A percentile compares a stretch with the other conserved stretches of the same genome.
These are phyloP conservation scores for Mactromeris polynyma DNA, from an alignment of 2,888 invertebrate species.

Conservation along the genomic window DNA sequence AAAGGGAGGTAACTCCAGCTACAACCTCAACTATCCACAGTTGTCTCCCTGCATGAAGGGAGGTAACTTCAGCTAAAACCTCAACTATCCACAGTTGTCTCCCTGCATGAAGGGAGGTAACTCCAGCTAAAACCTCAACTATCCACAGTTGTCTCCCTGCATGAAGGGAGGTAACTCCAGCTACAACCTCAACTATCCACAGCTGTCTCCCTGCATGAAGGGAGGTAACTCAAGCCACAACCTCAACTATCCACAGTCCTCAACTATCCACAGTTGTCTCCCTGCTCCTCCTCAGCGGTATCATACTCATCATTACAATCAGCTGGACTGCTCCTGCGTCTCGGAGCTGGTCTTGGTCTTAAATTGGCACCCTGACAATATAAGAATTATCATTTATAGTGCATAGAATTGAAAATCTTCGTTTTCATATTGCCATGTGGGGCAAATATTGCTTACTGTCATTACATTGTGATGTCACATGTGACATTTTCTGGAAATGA, in stretches of 20 bases:
- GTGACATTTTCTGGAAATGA: no score
- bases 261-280: not conserved
- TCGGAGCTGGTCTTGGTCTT: conserved; percentile 34
- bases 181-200: not conserved
- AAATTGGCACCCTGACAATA: not conserved
- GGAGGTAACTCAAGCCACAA: not conserved
- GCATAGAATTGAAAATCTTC: no score
- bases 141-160: not conserved
- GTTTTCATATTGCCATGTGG: no score
- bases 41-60: not conserved
- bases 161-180: not conserved
- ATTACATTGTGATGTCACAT: no score
- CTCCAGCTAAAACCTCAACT: not conserved
- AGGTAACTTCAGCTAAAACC: not conserved
- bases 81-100: not conserved
- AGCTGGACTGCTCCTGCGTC: not conserved
- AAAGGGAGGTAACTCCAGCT: not conserved
- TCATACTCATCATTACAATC: conserved; percentile 35
- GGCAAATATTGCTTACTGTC: no score
- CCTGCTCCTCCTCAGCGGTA: conserved; percentile 27
- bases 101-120: no score
- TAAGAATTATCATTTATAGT: not conserved
- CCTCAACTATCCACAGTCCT: not conserved
- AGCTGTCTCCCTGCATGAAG: not conserved
- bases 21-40: not conserved